Base-by-base conservation (phyloP, 1,140 invertebrate species). In the Bactericera cockerelli region DNA sequence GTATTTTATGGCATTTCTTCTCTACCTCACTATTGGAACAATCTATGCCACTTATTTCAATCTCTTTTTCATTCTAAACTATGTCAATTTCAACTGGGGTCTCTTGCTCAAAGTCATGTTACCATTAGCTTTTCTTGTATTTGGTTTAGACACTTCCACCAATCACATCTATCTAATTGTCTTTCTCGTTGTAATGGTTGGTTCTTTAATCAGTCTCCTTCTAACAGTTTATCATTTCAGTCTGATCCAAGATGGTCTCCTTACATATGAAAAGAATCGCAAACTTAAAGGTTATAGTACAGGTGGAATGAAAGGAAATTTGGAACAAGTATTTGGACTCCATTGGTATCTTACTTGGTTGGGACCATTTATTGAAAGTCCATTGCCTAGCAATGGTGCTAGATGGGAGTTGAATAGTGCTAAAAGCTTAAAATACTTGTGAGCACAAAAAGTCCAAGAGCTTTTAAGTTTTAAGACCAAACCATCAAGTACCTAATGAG, bases 1-100 rank as follows among this genome's bases (percentile, higher is more conserved):
- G 66, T 95, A 88, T 70, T 97, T 94, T 68, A 73, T 90, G 1
- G 79, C 83, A 66, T 89, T 93, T 67, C 73, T 91, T 21, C 69
- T 90, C 6, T 86, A 93, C 69, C 73, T 94, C 56, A 82, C 83
- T 63, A 65, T 87, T 16, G 79, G 80, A 1, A 81, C 84, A 56
- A 56, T 79, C 0, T 87, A 89, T 71, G 72, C 80, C 1, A 73
- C 76, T 16, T 77, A 74, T 65, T 85, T 81, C 61, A 86, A 89
- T 69, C 74, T 80, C 56, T 74, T 76, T 61, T 92, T 83, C 68
- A 26, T 81, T 75, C 70, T 71, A 68, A 62, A 62, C 71, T 72
- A 69, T 72, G 66, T 56, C 71, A 70, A 74, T 73, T 68, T 66
- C 70, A 71, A 65, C 67, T 61, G 64, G 54, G 66, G 77, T 26